Base-by-base conservation (phyloP, 23 tunicate genomes). In the Botrylloides violaceus region DNA sequence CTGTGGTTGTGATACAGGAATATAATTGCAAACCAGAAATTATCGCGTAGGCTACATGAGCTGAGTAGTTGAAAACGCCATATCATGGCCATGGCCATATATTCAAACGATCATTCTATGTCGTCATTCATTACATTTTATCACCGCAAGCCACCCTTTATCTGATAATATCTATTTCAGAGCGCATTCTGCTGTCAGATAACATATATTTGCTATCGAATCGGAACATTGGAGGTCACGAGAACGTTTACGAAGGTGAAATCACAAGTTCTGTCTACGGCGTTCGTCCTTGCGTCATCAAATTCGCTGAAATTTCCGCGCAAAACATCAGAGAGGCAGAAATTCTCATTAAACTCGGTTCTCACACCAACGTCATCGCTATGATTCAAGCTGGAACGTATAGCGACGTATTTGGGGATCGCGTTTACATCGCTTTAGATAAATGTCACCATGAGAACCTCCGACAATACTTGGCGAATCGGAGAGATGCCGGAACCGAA, bases 231-330 rank as follows among this genome's bases (percentile, higher is more conserved):
- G 53, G 53, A 7, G 12, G 53, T 15, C 64, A 59, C 30, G 64
- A n/a, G 7, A 26, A 59, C 64, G 64, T 59, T 22, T 59, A 12
- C 64, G 64, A 59, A 22, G 64, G 64, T 6, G 26, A 59, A 59
- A 59, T 59, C 28, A 22, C 64, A 59, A 59, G 64, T 26, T 7
- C 7, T 22, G 7, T 26, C 7, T 59, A 22, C 30, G 64, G 64
- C 28, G 30, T n/a, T 22, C 64, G 64, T 9, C 19, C 64, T 7
- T 23, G 28, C 30, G 64, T 26, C 64, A 22, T 59, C 7, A 59
- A 59, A 59, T 59, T 59, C 19, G 6, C 30, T 26, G 29, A 9
- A 6, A 22, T 22, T 59, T 22, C 29, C 19, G 64, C 9, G 64
- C 64, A 59, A 22, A 59, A 59, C 30, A 26, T 26, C 18, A 7